Evolutionary conservation across 2,797 vertebrate species (phyloP), one percentile per base, ranked within the genome.

Genomic region (Buceros bicornis): DNA sequence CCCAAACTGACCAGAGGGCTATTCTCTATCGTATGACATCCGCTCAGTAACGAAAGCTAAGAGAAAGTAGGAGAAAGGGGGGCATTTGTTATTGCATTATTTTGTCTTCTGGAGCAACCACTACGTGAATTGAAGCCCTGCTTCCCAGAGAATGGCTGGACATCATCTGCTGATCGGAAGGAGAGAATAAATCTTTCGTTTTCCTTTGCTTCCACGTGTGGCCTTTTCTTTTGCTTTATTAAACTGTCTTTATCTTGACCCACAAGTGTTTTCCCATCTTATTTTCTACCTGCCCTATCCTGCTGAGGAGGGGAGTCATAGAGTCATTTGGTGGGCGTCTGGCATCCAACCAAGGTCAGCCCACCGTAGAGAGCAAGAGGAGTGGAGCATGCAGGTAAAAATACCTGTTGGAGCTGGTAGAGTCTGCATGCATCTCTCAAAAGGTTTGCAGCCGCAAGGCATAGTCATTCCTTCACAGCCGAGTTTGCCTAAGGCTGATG

Each of bases 391-490:
- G 72, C 28, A 62, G 73, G 56, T 58, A 69, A 58, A 60, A 56
- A 22, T 62, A 35, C 53, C 64, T 89, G 57, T 70, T 90, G 82
- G n/a, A 94, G 56, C 53, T 10, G 74, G 69, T 21, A 80, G 76
- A 73, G 61, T 26, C 57, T 48, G 16, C 42, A 25, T 16, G 43
- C 1, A 0, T 76, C 60, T 83, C 85, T 91, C 65, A 47, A 57
- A 87, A 85, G 65, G 10, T 88, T 78, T 92, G 29, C 48, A 65
- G 70, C 84, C 82, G 86, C 47, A 21, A 91, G 89, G 85, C 22
- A 0, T 26, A 82, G 77, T 67, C 15, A 8, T 86, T 91, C 93
- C 82, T 93, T 73, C 79, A 54, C 65, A 91, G 89, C 0, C 76
- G 70, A 72, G 53, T 74, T 92, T 1, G 53, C 91, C 87, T 76